phyloP scores from a whole-genome alignment of 2,888 invertebrate genomes.

The Nymphalis polychloros region DNA sequence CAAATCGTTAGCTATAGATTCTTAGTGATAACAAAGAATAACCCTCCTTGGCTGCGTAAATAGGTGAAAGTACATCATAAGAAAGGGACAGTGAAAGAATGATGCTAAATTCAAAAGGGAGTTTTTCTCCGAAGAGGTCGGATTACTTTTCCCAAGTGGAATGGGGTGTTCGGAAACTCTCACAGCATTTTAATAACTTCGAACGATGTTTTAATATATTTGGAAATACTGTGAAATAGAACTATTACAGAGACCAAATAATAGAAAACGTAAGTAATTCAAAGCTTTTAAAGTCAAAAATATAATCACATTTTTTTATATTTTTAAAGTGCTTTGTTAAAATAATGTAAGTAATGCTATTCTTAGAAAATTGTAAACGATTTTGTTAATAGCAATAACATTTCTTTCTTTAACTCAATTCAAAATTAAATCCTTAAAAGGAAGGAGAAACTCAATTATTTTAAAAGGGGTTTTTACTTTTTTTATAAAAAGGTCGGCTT shows the following conservation, averaged over 20 bases:
- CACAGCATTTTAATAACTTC: conserved; percentile 12
- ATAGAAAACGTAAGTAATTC: too few relatives aligned
- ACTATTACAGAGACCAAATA: too few relatives aligned
- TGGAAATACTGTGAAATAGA: too few relatives aligned
- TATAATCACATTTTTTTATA: too few relatives aligned
- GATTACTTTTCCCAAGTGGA: conserved; percentile 21
- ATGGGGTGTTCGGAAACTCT: conserved; percentile 20
- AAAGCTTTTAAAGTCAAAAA: too few relatives aligned
- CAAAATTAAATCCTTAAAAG: neutral
- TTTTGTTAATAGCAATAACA: too few relatives aligned
- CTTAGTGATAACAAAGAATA: neutral
- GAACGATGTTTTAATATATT: neutral
- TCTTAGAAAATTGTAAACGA: too few relatives aligned
- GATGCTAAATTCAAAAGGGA: conserved; percentile 23
- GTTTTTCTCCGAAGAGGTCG: conserved; percentile 23
- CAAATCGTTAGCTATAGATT: too few relatives aligned
- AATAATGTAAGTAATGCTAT: neutral
- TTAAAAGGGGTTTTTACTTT: conserved; percentile 7
- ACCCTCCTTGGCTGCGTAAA: neutral
- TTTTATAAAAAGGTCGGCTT: conserved; percentile 2
- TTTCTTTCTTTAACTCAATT: neutral
- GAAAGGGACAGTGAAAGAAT: conserved; percentile 20
- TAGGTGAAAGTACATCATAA: neutral
- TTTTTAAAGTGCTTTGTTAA: too few relatives aligned
- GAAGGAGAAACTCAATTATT: neutral